A percentile compares a stretch with the other conserved stretches of the same genome.
Conservation (phyloP, 2,113 vertebrate genomes). For the Oreocharis arfaki region DNA sequence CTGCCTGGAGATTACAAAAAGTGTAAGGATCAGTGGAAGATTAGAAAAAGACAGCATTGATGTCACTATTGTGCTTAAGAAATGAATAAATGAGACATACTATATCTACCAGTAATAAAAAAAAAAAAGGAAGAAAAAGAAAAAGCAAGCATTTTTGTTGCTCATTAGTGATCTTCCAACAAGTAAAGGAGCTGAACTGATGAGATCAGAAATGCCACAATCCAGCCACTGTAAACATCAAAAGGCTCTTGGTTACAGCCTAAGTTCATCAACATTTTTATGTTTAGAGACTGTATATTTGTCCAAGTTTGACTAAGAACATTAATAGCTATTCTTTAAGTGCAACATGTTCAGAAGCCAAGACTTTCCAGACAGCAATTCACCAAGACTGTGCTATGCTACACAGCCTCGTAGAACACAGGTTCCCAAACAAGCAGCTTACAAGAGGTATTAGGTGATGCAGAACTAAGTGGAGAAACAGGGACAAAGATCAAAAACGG, state of each 20-base stretch:
- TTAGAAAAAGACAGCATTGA: background rate
- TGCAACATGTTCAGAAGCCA: background rate
- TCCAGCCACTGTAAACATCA: background rate
- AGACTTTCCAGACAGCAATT: background rate
- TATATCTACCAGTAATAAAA: background rate
- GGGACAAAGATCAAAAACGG: background rate
- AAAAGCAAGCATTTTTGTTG: background rate
- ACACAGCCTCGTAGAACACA: background rate
- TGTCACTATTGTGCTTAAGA: background rate
- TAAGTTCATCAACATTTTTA: background rate
- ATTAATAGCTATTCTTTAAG: background rate
- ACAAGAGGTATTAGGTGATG: background rate
- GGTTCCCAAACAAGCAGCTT: background rate
- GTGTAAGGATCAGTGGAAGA: background rate
- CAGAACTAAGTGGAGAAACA: background rate
- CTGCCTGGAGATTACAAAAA: slow-evolving; percentile 74
- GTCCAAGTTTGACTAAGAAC: background rate
- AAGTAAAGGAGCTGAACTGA: background rate
- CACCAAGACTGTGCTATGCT: background rate
- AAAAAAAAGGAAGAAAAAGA: too few relatives aligned
- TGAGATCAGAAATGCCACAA: background rate
- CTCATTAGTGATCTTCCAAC: background rate
- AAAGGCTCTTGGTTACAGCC: background rate
- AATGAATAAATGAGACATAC: background rate
- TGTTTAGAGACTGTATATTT: background rate